Evolutionary conservation across 2,797 vertebrate species (phyloP).

Genomic region (Lithobates sylvaticus): DNA sequence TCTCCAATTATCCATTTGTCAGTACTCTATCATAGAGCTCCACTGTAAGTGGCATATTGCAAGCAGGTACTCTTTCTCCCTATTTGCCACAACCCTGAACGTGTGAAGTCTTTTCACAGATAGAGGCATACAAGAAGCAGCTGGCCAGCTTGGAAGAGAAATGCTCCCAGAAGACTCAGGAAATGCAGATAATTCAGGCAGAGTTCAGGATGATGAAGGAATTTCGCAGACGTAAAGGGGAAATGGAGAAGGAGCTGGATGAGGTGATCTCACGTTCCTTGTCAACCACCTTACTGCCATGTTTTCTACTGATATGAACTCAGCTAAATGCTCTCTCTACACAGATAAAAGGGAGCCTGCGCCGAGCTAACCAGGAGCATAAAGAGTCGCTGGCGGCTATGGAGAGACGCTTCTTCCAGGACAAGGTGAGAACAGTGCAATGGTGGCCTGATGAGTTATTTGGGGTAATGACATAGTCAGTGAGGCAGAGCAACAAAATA

Average conservation of each 20-base stretch:
- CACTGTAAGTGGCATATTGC: too few relatives aligned
- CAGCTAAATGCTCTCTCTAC: conserved; percentile 9
- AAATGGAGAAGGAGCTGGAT: conserved; percentile 85
- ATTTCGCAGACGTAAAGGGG: conserved; percentile 78
- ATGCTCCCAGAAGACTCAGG: conserved; percentile 77
- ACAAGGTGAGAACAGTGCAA: conserved; percentile 78
- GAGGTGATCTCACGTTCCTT: conserved; percentile 68
- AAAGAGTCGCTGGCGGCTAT: conserved; percentile 77
- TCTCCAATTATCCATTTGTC: too few relatives aligned
- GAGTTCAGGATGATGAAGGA: conserved; percentile 80
- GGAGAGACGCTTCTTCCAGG: conserved; percentile 82
- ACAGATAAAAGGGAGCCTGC: conserved; percentile 82
- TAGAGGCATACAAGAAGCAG: conserved; percentile 72
- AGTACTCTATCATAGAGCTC: too few relatives aligned
- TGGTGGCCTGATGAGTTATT: too few relatives aligned
- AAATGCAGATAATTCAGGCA: conserved; percentile 81
- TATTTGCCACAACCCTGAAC: too few relatives aligned
- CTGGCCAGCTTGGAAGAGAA: conserved; percentile 80
- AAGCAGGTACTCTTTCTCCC: too few relatives aligned
- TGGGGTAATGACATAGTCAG: too few relatives aligned
- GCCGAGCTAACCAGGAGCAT: conserved; percentile 76
- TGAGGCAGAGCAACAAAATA: too few relatives aligned
- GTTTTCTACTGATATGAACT: not conserved
- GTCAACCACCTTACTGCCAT: not conserved
- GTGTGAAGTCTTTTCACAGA: conserved; percentile 68